A percentile compares a stretch with the other conserved stretches of the same genome.
Evolutionary conservation across 2,797 vertebrate genomes (phyloP).

Genomic region (Sebastolobus altivelis): DNA sequence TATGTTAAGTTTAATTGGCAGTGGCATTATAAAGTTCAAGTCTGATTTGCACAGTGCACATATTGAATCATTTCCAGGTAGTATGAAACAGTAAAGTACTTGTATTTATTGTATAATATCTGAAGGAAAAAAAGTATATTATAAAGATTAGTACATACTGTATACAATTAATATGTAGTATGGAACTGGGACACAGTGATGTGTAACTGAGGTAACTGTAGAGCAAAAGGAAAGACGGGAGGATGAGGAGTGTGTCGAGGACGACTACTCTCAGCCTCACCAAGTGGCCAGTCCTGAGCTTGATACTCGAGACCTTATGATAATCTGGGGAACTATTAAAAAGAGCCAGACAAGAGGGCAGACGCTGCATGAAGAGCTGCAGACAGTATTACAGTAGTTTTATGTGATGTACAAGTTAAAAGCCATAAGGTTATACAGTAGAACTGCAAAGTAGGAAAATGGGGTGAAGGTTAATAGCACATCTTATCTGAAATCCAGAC

Average conservation of each 20-base stretch:
- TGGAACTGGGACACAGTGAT: not conserved
- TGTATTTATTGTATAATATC: not conserved
- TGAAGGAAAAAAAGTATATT: not conserved
- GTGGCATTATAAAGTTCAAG: not conserved
- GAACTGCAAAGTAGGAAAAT: not conserved
- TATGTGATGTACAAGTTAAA: conserved; percentile 28
- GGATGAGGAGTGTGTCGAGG: not conserved
- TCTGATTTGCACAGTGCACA: not conserved
- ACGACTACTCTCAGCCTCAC: conserved; percentile 6
- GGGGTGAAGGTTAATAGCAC: conserved; percentile 21
- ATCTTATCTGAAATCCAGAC: conserved; percentile 22
- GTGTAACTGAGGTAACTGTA: not conserved
- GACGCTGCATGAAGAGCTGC: conserved; percentile 34
- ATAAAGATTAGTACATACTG: not conserved
- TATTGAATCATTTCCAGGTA: not conserved
- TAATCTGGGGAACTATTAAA: conserved; percentile 51
- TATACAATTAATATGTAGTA: not conserved
- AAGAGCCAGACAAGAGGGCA: conserved; percentile 34
- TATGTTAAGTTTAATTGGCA: not conserved
- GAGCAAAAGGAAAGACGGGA: not conserved
- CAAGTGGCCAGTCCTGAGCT: not conserved
- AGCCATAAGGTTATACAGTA: not conserved
- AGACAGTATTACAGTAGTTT: conserved; percentile 40
- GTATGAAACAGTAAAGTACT: not conserved
- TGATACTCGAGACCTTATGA: conserved; percentile 28